Base-by-base conservation (phyloP, 1,140 invertebrate genomes). In the Drosophila bifasciata region DNA sequence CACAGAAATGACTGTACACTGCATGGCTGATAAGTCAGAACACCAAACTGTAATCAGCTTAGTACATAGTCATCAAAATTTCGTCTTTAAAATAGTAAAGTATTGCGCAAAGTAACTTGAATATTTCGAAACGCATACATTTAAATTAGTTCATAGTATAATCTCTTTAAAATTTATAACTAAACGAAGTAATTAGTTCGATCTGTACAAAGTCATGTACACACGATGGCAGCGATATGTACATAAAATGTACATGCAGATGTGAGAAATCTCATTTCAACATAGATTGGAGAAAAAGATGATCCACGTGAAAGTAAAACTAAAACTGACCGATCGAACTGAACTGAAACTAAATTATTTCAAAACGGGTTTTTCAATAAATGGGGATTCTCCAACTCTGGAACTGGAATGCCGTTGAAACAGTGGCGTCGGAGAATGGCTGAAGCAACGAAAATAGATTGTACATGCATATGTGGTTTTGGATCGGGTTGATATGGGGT, bases 311-410 rank as follows among this genome's bases (percentile, higher is more conserved):
- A 52, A 16, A 11, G 49, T 21, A 52, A 41, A 28, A 41, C 40
- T 50, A 39, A 48, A 13, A 13, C 8, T 13, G 49, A 43, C 39
- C 51, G 49, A 61, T 16, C 13, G n/a, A 13, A 23, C 11, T n/a
- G n/a, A 11, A 13, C 53, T 16, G 53, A n/a, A n/a, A n/a, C n/a
- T n/a, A n/a, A n/a, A n/a, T n/a, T n/a, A n/a, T n/a, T n/a, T n/a
- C n/a, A n/a, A n/a, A n/a, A n/a, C n/a, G n/a, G n/a, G n/a, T n/a
- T 48, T 56, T 32, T 45, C 64, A 71, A 69, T 76, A 75, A 63
- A 75, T 62, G 74, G 71, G 25, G 71, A 40, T 44, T 16, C 39
- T 58, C 28, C 43, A 50, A 36, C 16, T 36, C 50, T 5, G 21
- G 23, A n/a, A n/a, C 63, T 50, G 51, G 62, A 76, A 74, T 76